Conservation (phyloP, 2,113 vertebrate genomes). For the Canis aureus region DNA sequence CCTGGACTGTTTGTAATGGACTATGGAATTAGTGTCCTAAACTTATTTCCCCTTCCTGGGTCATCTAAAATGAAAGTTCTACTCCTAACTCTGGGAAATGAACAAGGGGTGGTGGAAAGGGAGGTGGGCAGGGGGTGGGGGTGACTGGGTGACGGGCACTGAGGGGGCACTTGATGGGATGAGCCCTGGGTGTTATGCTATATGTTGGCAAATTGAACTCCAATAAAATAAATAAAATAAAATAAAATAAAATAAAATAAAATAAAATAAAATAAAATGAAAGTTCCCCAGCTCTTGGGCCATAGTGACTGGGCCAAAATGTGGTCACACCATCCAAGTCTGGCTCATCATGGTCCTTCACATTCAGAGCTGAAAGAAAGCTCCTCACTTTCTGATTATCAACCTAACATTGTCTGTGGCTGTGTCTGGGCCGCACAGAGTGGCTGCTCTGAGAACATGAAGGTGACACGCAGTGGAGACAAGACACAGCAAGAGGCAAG, state of each 20-base stretch:
- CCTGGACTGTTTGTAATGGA: fast-evolving
- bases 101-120: too few species aligned
- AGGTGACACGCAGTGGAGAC: not conserved
- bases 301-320: fast-evolving
- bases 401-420: fast-evolving
- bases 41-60: not conserved
- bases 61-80: too few species aligned
- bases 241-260: too few species aligned
- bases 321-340: not conserved
- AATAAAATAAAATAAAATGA: too few species aligned
- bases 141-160: too few species aligned
- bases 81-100: too few species aligned
- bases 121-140: too few species aligned
- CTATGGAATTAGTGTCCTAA: not conserved
- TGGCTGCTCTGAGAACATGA: not conserved
- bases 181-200: too few species aligned
- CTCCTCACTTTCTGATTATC: not conserved
- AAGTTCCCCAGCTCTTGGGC: not conserved
- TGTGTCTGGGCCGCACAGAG: not conserved
- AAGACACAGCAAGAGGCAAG: not conserved
- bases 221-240: too few species aligned
- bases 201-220: too few species aligned
- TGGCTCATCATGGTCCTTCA: not conserved
- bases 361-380: not conserved
- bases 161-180: too few species aligned